Evolutionary conservation across 2,888 invertebrate genomes (phyloP).

Genomic region (Empis livida): DNA sequence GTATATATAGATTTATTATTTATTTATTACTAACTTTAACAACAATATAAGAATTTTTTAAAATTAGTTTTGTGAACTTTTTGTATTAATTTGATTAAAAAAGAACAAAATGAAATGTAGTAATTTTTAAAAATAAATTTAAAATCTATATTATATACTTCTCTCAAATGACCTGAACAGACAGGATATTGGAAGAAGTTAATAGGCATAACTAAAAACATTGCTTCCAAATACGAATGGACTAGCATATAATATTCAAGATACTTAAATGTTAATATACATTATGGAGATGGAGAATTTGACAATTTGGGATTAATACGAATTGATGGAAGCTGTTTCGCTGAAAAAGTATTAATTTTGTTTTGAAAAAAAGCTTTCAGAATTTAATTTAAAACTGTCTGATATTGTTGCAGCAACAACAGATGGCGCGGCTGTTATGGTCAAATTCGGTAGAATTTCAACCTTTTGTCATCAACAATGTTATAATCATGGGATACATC

Average conservation of each 20-base stretch:
- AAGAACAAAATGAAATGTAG: no score
- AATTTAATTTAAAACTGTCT: conserved; percentile 1
- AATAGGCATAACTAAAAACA: no score
- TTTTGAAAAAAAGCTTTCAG: conserved; percentile 1
- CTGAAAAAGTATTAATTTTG: conserved; percentile 1
- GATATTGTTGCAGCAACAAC: conserved; percentile 2
- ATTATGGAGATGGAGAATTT: background rate
- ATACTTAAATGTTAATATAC: conserved; percentile 2
- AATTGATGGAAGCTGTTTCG: conserved; percentile 3
- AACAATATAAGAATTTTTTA: no score
- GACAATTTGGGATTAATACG: background rate
- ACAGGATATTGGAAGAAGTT: no score
- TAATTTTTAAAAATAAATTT: no score
- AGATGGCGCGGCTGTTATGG: conserved; percentile 1
- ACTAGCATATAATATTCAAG: background rate
- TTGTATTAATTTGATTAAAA: no score
- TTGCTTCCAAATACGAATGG: no score
- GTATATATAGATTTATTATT: no score
- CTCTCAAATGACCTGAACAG: no score
- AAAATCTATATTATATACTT: no score
- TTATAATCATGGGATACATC: conserved; percentile 1
- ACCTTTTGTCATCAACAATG: background rate
- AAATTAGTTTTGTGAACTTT: no score
- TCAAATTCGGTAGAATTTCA: background rate
- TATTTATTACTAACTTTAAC: no score